Evolutionary conservation across 2,888 invertebrate genomes (phyloP).

Genomic region (Epirrhoe tristata): DNA sequence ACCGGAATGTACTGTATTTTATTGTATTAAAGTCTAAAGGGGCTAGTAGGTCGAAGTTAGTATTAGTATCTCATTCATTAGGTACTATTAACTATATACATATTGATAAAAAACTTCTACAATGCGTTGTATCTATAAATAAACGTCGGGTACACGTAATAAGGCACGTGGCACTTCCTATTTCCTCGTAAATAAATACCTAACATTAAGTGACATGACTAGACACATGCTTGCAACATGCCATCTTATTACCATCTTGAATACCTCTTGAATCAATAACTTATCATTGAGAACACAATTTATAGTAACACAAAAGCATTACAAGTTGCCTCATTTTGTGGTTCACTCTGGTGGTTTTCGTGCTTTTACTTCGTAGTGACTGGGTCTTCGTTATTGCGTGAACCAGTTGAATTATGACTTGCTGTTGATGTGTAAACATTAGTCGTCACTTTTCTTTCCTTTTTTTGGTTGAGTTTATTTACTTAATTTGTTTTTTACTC

Average conservation of each 20-base stretch:
- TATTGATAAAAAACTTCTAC: neutral
- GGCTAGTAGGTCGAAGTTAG: too few relatives aligned
- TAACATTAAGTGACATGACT: conserved; percentile 11
- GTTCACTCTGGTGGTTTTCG: neutral
- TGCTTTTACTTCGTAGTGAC: neutral
- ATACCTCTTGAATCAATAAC: neutral
- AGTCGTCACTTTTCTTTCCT: neutral
- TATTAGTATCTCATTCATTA: too few relatives aligned
- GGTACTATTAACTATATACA: neutral
- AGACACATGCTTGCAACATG: neutral
- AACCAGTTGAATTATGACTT: neutral
- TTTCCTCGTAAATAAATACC: conserved; percentile 24
- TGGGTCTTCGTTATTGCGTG: neutral
- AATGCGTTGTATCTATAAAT: conserved; percentile 9
- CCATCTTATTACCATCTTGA: conserved; percentile 3
- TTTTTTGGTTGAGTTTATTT: neutral
- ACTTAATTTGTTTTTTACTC: neutral
- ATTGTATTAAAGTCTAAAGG: neutral
- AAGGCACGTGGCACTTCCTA: conserved; percentile 31
- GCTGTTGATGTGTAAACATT: neutral
- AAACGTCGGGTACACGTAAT: conserved; percentile 4
- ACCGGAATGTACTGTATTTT: too few relatives aligned
- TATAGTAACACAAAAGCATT: too few relatives aligned
- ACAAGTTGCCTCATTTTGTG: neutral
- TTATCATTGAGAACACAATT: neutral